Evolutionary conservation across 2,797 vertebrate genomes (phyloP).

Genomic region (Rousettus madagascariensis): DNA sequence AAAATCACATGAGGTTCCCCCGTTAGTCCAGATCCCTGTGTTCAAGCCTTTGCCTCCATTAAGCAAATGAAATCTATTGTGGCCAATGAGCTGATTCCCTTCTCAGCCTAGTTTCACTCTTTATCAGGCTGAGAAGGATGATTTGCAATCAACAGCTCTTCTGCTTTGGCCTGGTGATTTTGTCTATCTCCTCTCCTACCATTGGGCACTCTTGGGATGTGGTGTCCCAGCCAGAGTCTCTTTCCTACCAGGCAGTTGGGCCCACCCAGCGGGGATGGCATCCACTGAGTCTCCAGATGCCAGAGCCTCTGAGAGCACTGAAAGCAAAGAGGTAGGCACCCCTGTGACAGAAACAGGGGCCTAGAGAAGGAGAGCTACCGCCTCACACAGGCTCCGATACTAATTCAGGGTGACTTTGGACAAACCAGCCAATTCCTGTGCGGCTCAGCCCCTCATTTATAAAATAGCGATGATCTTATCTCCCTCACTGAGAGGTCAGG

Average conservation of each 20-base stretch:
- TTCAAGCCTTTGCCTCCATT: neutral
- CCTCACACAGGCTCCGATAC: neutral
- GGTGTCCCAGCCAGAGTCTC: neutral
- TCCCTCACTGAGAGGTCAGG: neutral
- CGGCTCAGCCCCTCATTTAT: conserved; percentile 21
- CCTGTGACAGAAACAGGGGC: neutral
- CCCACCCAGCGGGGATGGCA: too few species aligned
- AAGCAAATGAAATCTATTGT: conserved; percentile 49
- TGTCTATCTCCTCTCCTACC: neutral
- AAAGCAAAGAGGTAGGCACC: neutral
- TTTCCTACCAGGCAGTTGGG: neutral
- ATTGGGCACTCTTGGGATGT: neutral
- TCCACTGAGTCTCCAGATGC: neutral
- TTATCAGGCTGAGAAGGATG: conserved; percentile 37
- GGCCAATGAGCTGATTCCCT: conserved; percentile 12
- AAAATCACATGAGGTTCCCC: neutral
- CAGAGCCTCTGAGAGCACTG: neutral
- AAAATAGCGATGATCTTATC: conserved; percentile 38
- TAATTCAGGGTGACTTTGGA: conserved; percentile 53
- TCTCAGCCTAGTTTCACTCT: neutral
- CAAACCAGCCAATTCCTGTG: neutral
- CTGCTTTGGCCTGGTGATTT: neutral
- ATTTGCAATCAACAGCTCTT: neutral
- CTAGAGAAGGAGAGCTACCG: neutral
- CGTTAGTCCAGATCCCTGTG: neutral